Evolutionary conservation across 2,888 invertebrate species (phyloP).

Genomic region (Hipparchia semele): DNA sequence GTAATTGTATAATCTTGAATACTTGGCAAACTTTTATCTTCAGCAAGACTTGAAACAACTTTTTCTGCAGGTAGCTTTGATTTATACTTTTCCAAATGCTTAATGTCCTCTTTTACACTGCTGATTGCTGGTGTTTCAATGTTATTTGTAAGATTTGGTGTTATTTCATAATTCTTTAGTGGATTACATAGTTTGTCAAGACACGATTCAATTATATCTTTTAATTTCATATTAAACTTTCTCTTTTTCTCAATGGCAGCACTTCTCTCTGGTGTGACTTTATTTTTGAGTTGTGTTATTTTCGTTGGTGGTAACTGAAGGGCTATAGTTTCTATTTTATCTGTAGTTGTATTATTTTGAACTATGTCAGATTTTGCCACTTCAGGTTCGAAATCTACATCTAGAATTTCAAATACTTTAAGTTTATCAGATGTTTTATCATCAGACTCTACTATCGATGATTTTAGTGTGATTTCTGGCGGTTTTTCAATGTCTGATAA

Average conservation of each 20-base stretch:
- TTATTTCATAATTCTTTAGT: conserved; percentile 21
- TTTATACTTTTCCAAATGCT: neutral
- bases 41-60: conserved; percentile 37
- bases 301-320: conserved; percentile 29
- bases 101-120: neutral
- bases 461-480: neutral
- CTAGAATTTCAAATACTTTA: conserved; percentile 31
- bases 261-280: conserved; percentile 61
- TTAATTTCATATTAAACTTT: conserved; percentile 71
- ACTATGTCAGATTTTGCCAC: neutral
- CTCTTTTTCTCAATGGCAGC: conserved; percentile 71
- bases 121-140: neutral
- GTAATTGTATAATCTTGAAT: conserved; percentile 55
- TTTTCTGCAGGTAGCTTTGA: conserved; percentile 20
- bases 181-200: conserved; percentile 51
- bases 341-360: conserved; percentile 1
- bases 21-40: conserved; percentile 45
- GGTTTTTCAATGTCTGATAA: neutral
- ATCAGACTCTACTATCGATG: neutral
- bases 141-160: neutral
- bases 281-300: conserved; percentile 46
- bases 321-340: conserved; percentile 9
- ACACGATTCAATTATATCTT: conserved; percentile 66
- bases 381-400: conserved; percentile 24
- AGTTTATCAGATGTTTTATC: conserved; percentile 24